Base-by-base conservation (phyloP, 2,888 invertebrate species). In the Drosophila antonietae region DNA sequence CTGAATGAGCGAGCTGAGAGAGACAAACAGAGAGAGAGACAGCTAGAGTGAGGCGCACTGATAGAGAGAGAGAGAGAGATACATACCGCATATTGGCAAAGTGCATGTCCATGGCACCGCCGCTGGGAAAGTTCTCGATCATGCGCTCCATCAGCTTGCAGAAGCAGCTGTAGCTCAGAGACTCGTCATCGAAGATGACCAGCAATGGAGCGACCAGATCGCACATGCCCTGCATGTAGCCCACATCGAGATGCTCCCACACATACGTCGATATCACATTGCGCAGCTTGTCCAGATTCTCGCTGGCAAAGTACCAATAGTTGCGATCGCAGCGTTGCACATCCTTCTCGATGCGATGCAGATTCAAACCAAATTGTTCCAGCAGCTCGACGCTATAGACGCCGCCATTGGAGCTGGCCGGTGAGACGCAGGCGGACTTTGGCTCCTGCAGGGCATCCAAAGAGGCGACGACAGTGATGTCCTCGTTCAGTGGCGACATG, bases 151-250 rank as follows among this genome's bases (percentile, higher is more conserved):
- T 99, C 67, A 98, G 94, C 61, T 96, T 95, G 81, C 96, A 96
- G 93, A 99, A 99, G 91, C 98, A 97, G 68, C 97, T 97, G 91
- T 98, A 98, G 1, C 98, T 96, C 14, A 96, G 93, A 0, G 97
- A 96, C 93, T 98, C 98, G 91, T 99, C 98, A 90, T 97, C 96
- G 93, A 98, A 96, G 89, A 97, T 96, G 18, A 98, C 98, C 23
- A 99, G 94, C 2, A 99, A 93, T 0, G 98, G 98, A 0, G 98
- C 98, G 0, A 96, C 97, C 69, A 99, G 94, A 93, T 98, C 98
- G 92, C 98, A 98, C 98, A 98, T 99, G 85, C 98, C 98, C 93
- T 98, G 98, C 95, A 98, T 97, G 93, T 99, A 99, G 14, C 98
- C 98, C 43, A 96, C 95, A 56, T 98, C 98, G 80, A 99, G 93